phyloP scores from a whole-genome alignment of 2,113 vertebrate species.

The Oxyura jamaicensis region DNA sequence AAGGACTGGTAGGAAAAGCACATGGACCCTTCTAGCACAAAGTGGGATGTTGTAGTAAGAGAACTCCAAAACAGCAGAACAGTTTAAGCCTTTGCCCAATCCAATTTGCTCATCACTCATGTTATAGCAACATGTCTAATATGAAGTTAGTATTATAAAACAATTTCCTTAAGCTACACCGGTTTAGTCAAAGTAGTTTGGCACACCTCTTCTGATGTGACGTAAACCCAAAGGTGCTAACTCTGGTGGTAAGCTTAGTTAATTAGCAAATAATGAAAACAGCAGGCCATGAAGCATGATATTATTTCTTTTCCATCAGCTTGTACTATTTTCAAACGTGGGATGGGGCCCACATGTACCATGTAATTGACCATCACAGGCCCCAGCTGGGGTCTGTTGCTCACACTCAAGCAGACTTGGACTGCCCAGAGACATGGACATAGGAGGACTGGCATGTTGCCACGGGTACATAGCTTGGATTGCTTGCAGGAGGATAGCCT shows the following conservation, averaged over 20 bases:
- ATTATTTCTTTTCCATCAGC: background rate
- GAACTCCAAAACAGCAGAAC: background rate
- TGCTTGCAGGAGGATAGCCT: background rate
- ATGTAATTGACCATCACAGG: background rate
- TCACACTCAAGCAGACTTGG: too few relatives aligned
- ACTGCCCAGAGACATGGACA: accelerated
- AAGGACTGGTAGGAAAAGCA: background rate
- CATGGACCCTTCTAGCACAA: accelerated
- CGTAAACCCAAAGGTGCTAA: background rate
- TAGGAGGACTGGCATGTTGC: background rate
- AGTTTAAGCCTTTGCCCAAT: background rate
- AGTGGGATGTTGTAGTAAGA: background rate
- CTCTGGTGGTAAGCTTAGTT: background rate
- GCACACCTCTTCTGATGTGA: background rate
- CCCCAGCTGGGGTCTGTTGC: background rate
- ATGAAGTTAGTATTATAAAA: background rate
- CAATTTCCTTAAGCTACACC: background rate
- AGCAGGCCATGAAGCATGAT: background rate
- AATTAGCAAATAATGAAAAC: background rate
- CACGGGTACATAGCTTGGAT: background rate
- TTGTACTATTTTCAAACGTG: accelerated
- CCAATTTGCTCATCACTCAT: background rate
- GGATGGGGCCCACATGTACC: accelerated
- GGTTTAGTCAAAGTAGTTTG: background rate
- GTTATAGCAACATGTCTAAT: background rate